Conservation (phyloP, 37 sponge, comb jelly and placozoan genomes). For the Crambe crambe region DNA sequence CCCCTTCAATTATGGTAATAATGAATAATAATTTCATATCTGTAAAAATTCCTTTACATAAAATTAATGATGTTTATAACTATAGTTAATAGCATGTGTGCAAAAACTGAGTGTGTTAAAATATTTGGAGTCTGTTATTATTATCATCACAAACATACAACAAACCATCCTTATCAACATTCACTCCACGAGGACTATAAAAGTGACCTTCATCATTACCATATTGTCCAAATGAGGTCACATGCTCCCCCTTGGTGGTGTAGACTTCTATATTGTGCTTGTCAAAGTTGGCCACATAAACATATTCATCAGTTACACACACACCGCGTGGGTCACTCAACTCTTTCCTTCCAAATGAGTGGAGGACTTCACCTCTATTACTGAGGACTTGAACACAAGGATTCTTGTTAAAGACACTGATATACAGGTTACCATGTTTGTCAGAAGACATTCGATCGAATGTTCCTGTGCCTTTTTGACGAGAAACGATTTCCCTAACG, state of each 20-base stretch:
- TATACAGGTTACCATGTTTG: not conserved
- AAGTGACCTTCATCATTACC: not conserved
- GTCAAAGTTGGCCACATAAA: not conserved
- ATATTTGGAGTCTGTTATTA: not conserved
- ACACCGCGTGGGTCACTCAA: not conserved
- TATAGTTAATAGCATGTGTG: too few species aligned
- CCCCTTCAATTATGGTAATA: too few species aligned
- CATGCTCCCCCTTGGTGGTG: slow-evolving; percentile 5
- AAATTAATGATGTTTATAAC: too few species aligned
- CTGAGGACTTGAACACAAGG: too few species aligned
- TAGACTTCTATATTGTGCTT: not conserved
- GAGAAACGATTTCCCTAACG: not conserved
- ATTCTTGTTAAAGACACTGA: too few species aligned
- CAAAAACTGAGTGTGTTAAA: too few species aligned
- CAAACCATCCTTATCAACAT: not conserved
- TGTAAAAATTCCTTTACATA: too few species aligned
- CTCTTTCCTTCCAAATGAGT: too few species aligned
- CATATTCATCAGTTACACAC: slow-evolving; percentile 6
- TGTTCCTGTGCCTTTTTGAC: not conserved
- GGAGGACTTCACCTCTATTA: too few species aligned
- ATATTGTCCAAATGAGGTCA: slow-evolving; percentile 18
- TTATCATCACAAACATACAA: slow-evolving; percentile 2
- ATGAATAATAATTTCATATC: too few species aligned
- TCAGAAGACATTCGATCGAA: slow-evolving; percentile 1
- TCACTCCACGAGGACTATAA: not conserved